phyloP scores from a whole-genome alignment of 2,113 vertebrate genomes.

The Pogonocichla stellata region DNA sequence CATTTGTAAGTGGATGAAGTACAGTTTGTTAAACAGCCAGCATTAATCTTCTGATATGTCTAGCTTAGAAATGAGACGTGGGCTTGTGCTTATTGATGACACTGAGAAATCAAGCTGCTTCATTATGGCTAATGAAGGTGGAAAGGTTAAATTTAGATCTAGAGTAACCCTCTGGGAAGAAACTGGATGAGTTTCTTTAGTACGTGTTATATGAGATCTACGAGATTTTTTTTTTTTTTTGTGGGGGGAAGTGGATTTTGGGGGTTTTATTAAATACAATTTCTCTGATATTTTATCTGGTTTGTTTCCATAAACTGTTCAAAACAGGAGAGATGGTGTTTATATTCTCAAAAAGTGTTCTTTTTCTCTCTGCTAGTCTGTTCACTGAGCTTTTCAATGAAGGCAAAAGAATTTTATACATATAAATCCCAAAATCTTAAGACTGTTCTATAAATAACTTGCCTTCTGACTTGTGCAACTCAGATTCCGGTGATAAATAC shows the following conservation, averaged over 20 bases:
- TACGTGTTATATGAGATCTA: background rate
- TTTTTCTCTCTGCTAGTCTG: background rate
- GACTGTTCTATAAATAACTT: background rate
- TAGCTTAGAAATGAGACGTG: background rate
- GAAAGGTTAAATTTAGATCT: background rate
- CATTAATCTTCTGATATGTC: background rate
- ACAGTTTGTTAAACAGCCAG: background rate
- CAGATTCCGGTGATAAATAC: background rate
- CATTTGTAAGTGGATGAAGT: background rate
- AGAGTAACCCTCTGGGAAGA: background rate
- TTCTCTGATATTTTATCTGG: background rate
- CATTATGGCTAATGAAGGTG: conserved; percentile 19
- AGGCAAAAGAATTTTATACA: background rate
- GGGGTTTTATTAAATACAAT: background rate
- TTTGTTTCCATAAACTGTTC: background rate
- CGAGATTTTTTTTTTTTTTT: too few relatives aligned
- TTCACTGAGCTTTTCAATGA: background rate
- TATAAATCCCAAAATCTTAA: background rate
- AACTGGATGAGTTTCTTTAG: background rate
- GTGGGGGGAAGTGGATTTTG: accelerated
- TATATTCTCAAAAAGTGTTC: background rate
- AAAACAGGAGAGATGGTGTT: background rate
- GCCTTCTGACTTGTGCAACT: background rate
- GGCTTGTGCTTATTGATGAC: background rate
- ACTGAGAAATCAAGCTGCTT: background rate